Evolutionary conservation across 1,140 invertebrate species (phyloP), one percentile per base, ranked within the genome.

Genomic region (Mactra quadrangularis): DNA sequence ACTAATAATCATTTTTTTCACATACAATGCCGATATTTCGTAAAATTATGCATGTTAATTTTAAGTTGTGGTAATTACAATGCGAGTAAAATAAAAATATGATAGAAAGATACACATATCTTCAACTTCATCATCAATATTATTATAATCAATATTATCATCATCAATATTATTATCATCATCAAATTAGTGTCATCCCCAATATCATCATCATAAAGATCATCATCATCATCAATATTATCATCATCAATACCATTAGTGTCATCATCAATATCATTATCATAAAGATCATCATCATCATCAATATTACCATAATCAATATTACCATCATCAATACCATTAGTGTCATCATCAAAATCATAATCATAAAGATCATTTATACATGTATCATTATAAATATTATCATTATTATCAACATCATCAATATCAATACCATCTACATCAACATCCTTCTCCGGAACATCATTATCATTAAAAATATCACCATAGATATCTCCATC

Each of bases 251-350:
- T 29, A 66, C 35, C 62, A 66, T 41, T 29, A 35, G 9, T 25
- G 33, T 25, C 33, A 66, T 25, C 62, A 66, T 25, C 62, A 66
- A 11, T 29, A 31, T 25, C 62, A 66, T 66, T 25, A 66, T 66
- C 62, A 66, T 35, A 13, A 66, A 11, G 9, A 66, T 35, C 62
- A 66, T 25, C 62, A 31, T 17, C 33, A 31, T 35, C 62, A 66
- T 35, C 62, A 66, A 31, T 29, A n/a, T n/a, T n/a, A n/a, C n/a
- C n/a, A n/a, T n/a, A n/a, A n/a, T n/a, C n/a, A n/a, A n/a, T n/a
- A n/a, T 17, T 29, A 66, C 33, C 62, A 66, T 66, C 62, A 66
- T 35, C 62, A 66, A 31, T 25, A 66, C 35, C 62, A 66, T 41
- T 25, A 66, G 9, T 25, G 33, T 35, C 62, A 31, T 35, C 62